Percentiles rank a stretch among this genome's conserved stretches.
phyloP scores from a whole-genome alignment of 1,140 invertebrate genomes.

The Nebria ingens region DNA sequence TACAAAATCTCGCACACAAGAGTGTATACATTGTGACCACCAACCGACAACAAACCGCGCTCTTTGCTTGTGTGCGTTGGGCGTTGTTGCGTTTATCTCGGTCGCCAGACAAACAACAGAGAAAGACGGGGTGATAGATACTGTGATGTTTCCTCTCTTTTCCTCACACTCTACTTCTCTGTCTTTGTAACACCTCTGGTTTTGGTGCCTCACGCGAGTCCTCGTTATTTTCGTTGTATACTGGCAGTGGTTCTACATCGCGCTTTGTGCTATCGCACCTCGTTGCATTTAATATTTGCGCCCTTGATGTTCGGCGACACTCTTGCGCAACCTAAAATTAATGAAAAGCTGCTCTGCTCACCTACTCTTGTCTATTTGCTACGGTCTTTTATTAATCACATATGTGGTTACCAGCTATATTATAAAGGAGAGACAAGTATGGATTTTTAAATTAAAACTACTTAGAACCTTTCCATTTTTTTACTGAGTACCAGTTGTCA shows the following conservation, averaged over 20 bases:
- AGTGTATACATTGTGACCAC: neutral
- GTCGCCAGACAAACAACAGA: neutral
- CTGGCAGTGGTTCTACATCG: neutral
- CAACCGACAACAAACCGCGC: neutral
- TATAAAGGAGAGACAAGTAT: too few relatives aligned
- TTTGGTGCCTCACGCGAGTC: neutral
- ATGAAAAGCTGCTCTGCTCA: too few relatives aligned
- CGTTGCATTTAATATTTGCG: neutral
- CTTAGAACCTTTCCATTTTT: too few relatives aligned
- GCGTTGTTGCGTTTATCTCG: neutral
- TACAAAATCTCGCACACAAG: neutral
- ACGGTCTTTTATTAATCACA: too few relatives aligned
- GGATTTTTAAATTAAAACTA: too few relatives aligned
- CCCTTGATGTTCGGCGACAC: too few relatives aligned
- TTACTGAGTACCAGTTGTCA: too few relatives aligned
- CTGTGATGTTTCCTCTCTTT: neutral
- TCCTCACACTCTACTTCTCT: neutral
- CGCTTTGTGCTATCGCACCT: neutral
- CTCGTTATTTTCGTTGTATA: neutral
- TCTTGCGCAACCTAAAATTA: too few relatives aligned
- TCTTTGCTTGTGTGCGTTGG: neutral
- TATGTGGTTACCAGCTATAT: too few relatives aligned
- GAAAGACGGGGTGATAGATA: too few relatives aligned
- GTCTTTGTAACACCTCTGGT: neutral
- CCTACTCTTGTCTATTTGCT: too few relatives aligned